Evolutionary conservation across 2,888 invertebrate species (phyloP).

Genomic region (Ecdyonurus torrentis): DNA sequence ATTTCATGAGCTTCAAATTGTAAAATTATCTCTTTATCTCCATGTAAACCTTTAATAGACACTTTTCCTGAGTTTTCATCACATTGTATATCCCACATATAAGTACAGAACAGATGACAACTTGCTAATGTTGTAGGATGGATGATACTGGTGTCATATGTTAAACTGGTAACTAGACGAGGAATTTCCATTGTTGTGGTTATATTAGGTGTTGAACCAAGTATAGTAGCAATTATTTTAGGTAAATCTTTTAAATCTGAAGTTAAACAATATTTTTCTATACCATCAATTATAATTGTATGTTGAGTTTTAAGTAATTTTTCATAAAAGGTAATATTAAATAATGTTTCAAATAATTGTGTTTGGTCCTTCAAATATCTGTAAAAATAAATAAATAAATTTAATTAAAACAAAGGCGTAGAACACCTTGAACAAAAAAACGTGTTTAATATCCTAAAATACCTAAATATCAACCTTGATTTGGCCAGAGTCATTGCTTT

Average conservation of each 20-base stretch:
- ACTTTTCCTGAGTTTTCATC: background rate
- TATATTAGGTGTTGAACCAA: background rate
- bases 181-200: background rate
- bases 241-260: background rate
- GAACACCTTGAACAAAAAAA: too few relatives aligned
- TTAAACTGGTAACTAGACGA: background rate
- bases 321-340: background rate
- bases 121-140: background rate
- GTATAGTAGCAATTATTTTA: background rate
- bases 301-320: background rate
- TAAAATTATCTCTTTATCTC: background rate
- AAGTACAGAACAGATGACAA: background rate
- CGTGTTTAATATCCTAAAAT: too few relatives aligned
- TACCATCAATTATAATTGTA: background rate
- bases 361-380: background rate
- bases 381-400: background rate
- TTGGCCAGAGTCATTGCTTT: too few relatives aligned
- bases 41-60: background rate
- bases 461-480: too few relatives aligned
- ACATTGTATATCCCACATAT: background rate
- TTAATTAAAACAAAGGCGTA: too few relatives aligned
- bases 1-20: background rate
- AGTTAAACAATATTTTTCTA: background rate
- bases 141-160: background rate
- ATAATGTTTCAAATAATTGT: background rate